phyloP scores from a whole-genome alignment of 2,888 invertebrate genomes.

The Ptychoptera contaminata region DNA sequence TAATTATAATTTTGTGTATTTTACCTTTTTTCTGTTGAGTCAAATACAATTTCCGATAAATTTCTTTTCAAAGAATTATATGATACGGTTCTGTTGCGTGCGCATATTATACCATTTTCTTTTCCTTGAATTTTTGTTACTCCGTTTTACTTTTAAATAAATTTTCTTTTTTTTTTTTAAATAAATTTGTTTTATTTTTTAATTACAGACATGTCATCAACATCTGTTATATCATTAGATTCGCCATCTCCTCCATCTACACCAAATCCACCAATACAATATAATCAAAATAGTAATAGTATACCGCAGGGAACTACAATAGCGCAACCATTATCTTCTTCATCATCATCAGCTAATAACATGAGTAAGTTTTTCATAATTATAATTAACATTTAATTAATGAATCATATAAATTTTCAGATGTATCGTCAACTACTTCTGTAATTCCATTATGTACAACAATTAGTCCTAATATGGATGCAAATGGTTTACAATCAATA shows the following conservation, averaged over 20 bases:
- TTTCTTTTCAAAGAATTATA: too few relatives aligned
- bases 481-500: not conserved
- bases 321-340: not conserved
- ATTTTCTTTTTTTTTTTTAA: slow-evolving; percentile 4
- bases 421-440: not conserved
- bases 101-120: too few relatives aligned
- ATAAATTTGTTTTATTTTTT: slow-evolving; percentile 9
- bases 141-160: not conserved
- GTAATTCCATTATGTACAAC: slow-evolving; percentile 1
- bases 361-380: not conserved
- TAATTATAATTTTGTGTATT: too few relatives aligned
- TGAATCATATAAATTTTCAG: not conserved
- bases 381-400: too few relatives aligned
- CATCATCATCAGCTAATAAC: not conserved
- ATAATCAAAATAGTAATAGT: too few relatives aligned
- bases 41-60: too few relatives aligned
- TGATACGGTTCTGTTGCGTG: too few relatives aligned
- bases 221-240: slow-evolving; percentile 20
- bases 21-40: too few relatives aligned
- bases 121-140: too few relatives aligned
- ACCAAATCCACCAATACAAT: slow-evolving; percentile 11
- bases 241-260: slow-evolving; percentile 22
- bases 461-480: not conserved
- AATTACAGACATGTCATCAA: slow-evolving; percentile 12
- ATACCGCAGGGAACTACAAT: too few relatives aligned